These are phyloP conservation scores for Lutjanus campechanus DNA, from an alignment of 2,797 vertebrate species.

Conservation along the genomic window DNA sequence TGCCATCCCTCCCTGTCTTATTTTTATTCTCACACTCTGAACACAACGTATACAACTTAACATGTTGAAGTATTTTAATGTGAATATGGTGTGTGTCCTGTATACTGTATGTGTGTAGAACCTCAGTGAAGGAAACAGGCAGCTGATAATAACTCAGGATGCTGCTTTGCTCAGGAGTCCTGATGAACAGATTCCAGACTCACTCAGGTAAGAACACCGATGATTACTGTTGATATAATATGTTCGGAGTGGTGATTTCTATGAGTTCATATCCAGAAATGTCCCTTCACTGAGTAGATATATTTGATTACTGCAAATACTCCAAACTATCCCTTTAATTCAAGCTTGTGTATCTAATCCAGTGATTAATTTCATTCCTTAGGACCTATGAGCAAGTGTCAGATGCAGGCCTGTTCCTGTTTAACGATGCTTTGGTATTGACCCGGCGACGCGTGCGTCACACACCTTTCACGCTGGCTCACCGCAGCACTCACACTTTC, in stretches of 20 bases:
- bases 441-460: conserved; percentile 73
- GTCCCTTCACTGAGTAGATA: background rate
- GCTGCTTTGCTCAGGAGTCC: conserved; percentile 84
- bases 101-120: conserved; percentile 72
- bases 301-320: background rate
- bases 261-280: background rate
- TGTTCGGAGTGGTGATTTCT: no score
- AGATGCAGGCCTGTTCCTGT: conserved; percentile 89
- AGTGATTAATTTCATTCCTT: background rate
- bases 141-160: conserved; percentile 87
- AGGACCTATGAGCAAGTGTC: conserved; percentile 84
- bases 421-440: conserved; percentile 86
- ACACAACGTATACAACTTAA: background rate
- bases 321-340: background rate
- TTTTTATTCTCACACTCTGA: background rate
- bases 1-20: background rate
- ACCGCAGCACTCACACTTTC: conserved; percentile 85
- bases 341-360: background rate
- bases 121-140: conserved; percentile 87
- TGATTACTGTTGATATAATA: background rate
- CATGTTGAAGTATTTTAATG: background rate
- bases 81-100: background rate
- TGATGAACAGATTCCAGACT: conserved; percentile 82
- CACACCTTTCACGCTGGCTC: conserved; percentile 80
- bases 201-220: conserved; percentile 83